Evolutionary conservation across 2,888 invertebrate species (phyloP).

Genomic region (Dasysyrphus albostriatus): DNA sequence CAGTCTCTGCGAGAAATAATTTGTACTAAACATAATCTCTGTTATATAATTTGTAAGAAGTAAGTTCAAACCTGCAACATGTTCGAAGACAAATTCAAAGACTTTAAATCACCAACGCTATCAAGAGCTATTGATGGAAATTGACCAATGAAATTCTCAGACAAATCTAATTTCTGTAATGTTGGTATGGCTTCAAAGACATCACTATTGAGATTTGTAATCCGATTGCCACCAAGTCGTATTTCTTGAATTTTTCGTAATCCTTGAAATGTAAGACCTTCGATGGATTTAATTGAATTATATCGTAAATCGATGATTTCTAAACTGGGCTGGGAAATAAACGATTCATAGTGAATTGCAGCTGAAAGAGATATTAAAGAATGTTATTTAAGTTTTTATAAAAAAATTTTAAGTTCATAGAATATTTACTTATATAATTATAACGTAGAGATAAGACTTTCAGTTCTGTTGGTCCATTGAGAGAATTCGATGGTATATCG

Average conservation of each 20-base stretch:
- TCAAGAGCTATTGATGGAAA: slow-evolving; percentile 92
- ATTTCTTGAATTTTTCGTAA: slow-evolving; percentile 88
- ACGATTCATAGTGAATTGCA: slow-evolving; percentile 88
- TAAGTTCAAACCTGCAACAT: slow-evolving; percentile 88
- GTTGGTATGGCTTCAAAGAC: slow-evolving; percentile 90
- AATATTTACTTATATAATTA: slow-evolving; percentile 94
- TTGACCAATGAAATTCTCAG: slow-evolving; percentile 93
- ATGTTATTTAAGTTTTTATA: not conserved
- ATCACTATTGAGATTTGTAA: slow-evolving; percentile 92
- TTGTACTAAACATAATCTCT: not conserved
- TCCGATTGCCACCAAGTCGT: slow-evolving; percentile 90
- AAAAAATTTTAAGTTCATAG: too few species aligned
- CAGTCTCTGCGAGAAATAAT: slow-evolving; percentile 86
- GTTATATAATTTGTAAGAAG: too few species aligned
- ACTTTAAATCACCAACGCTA: slow-evolving; percentile 88
- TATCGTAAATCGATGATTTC: slow-evolving; percentile 91
- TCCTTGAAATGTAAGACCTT: slow-evolving; percentile 90
- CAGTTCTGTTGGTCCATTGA: slow-evolving; percentile 91
- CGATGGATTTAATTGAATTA: slow-evolving; percentile 90
- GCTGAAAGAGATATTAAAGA: slow-evolving; percentile 85
- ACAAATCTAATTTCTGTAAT: slow-evolving; percentile 91
- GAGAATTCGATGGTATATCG: slow-evolving; percentile 89
- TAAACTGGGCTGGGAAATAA: slow-evolving; percentile 88
- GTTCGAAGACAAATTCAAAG: slow-evolving; percentile 93
- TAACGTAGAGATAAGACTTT: slow-evolving; percentile 89